Percentiles rank a stretch among this genome's conserved stretches.
phyloP scores from a whole-genome alignment of 2,888 invertebrate species.

The Dione juno region DNA sequence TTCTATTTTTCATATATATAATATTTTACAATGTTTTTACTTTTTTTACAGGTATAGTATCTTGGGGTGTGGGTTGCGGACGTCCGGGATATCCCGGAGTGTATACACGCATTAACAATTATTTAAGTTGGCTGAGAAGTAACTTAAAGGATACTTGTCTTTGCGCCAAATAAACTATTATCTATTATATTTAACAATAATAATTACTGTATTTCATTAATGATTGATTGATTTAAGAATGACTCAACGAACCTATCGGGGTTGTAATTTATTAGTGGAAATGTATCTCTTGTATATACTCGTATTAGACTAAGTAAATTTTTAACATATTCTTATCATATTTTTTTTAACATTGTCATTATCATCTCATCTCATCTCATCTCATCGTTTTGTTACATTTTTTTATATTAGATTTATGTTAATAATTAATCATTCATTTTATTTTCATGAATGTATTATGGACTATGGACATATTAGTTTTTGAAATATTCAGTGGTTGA shows the following conservation, averaged over 20 bases:
- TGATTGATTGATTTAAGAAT: background rate
- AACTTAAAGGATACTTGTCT: conserved; percentile 90
- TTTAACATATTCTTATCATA: background rate
- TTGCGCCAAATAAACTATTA: conserved; percentile 76
- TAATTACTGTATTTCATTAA: background rate
- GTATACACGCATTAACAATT: conserved; percentile 87
- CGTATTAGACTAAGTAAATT: background rate
- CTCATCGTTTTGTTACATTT: background rate
- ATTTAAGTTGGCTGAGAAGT: conserved; percentile 89
- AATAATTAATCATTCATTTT: background rate
- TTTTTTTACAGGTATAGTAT: conserved; percentile 87
- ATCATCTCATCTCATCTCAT: no score
- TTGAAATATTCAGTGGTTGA: background rate
- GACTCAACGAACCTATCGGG: background rate
- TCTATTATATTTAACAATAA: background rate
- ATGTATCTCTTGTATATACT: background rate
- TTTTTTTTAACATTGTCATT: no score
- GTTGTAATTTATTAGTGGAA: background rate
- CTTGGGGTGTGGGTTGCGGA: conserved; percentile 93
- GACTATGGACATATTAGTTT: background rate
- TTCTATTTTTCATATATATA: background rate
- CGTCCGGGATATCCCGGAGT: conserved; percentile 89
- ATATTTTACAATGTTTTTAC: background rate
- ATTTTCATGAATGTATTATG: background rate
- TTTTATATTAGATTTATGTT: background rate